Evolutionary conservation across 1,140 invertebrate genomes (phyloP).

Genomic region (Akabosia matsudoensis): DNA sequence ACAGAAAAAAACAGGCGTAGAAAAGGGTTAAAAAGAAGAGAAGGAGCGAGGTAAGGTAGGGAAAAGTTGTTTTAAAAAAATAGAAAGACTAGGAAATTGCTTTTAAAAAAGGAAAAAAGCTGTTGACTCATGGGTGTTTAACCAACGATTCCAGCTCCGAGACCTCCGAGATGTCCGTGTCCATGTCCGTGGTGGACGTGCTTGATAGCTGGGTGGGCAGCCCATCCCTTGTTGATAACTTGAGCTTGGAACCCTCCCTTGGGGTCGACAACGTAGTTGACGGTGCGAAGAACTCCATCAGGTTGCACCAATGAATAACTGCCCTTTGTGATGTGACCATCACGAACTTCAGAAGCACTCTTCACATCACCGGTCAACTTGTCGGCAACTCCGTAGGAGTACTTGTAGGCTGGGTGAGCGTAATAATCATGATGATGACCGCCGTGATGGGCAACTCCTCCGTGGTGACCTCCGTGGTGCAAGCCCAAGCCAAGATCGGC

Average conservation of each 20-base stretch:
- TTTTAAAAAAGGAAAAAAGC: background rate
- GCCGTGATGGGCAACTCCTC: background rate
- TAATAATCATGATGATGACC: background rate
- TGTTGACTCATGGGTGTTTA: background rate
- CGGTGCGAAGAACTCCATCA: slow-evolving; percentile 59
- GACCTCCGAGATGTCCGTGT: background rate
- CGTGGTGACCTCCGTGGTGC: background rate
- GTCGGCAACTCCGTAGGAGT: slow-evolving; percentile 11
- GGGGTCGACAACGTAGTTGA: slow-evolving; percentile 54
- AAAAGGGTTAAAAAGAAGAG: background rate
- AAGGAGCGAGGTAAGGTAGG: background rate
- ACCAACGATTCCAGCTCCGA: background rate
- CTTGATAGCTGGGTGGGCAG: slow-evolving; percentile 7
- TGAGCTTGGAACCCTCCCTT: slow-evolving; percentile 20
- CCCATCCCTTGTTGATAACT: slow-evolving; percentile 2
- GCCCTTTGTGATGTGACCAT: slow-evolving; percentile 56
- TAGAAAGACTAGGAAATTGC: background rate
- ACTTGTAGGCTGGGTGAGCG: background rate
- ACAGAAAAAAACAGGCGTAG: background rate
- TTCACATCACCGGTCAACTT: slow-evolving; percentile 30
- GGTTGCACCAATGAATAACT: slow-evolving; percentile 59
- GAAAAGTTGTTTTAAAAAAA: background rate
- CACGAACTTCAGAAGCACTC: slow-evolving; percentile 48
- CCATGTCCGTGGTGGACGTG: background rate
- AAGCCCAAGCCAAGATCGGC: background rate